These are phyloP conservation scores for Drosophila eugracilis DNA, from an alignment of 1,140 invertebrate species.

Conservation along the genomic window DNA sequence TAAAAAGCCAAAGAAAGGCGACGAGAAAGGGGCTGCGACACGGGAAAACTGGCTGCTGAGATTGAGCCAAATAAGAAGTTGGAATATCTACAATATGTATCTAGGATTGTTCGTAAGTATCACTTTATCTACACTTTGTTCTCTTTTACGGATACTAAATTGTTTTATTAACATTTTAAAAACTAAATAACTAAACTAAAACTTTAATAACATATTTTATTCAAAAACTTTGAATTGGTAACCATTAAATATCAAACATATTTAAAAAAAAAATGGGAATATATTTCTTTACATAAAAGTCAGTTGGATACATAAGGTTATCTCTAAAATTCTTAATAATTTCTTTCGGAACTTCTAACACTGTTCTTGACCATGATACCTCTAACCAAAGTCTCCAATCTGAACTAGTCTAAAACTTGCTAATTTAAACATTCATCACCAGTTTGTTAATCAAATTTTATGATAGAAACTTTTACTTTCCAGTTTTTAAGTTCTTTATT, in stretches of 20 bases:
- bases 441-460: constrained; percentile 9
- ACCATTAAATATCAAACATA: too few relatives aligned
- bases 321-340: too few relatives aligned
- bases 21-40: background rate
- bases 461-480: constrained; percentile 28
- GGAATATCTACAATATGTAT: background rate
- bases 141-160: too few relatives aligned
- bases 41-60: background rate
- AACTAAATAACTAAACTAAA: too few relatives aligned
- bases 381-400: background rate
- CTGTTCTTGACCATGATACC: too few relatives aligned
- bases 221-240: too few relatives aligned
- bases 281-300: too few relatives aligned
- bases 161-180: too few relatives aligned
- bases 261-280: too few relatives aligned
- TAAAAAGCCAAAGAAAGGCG: constrained; percentile 52
- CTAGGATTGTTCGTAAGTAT: background rate
- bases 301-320: too few relatives aligned
- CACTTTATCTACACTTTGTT: background rate
- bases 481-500: constrained; percentile 1
- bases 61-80: constrained; percentile 10
- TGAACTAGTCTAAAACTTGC: constrained; percentile 3
- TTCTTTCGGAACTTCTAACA: too few relatives aligned
- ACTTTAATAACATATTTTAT: too few relatives aligned
- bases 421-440: constrained; percentile 1